phyloP scores from a whole-genome alignment of 2,888 invertebrate genomes.

The Hydrotaea diabolus region DNA sequence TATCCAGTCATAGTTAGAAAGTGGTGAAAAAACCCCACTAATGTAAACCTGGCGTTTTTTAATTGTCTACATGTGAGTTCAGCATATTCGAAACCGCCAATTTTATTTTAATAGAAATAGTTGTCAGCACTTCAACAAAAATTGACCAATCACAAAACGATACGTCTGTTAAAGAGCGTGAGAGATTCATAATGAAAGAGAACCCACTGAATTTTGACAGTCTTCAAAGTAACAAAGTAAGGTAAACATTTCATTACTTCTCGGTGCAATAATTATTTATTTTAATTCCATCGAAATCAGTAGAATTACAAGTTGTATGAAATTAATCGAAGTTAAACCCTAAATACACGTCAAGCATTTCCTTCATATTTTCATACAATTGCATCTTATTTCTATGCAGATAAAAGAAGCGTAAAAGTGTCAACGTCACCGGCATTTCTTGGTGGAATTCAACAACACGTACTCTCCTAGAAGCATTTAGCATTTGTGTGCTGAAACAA shows the following conservation, averaged over 20 bases:
- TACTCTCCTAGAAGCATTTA: slow-evolving; percentile 51
- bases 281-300: no score
- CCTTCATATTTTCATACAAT: no score
- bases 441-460: not conserved
- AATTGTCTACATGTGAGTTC: no score
- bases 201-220: slow-evolving; percentile 39
- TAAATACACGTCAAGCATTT: no score
- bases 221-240: slow-evolving; percentile 53
- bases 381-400: no score
- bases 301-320: no score
- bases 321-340: no score
- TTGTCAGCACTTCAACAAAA: not conserved
- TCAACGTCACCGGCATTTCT: slow-evolving; percentile 60
- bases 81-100: no score
- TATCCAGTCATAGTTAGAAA: no score
- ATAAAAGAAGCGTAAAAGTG: slow-evolving; percentile 29
- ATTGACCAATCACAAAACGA: slow-evolving; percentile 61
- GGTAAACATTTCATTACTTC: slow-evolving; percentile 43
- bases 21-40: no score
- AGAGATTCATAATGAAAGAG: slow-evolving; percentile 43
- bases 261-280: not conserved
- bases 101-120: no score
- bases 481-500: not conserved
- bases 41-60: no score
- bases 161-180: slow-evolving; percentile 58